Percentiles rank a stretch among this genome's conserved stretches.
Conservation (phyloP, 2,797 vertebrate genomes). For the Morelia viridis region DNA sequence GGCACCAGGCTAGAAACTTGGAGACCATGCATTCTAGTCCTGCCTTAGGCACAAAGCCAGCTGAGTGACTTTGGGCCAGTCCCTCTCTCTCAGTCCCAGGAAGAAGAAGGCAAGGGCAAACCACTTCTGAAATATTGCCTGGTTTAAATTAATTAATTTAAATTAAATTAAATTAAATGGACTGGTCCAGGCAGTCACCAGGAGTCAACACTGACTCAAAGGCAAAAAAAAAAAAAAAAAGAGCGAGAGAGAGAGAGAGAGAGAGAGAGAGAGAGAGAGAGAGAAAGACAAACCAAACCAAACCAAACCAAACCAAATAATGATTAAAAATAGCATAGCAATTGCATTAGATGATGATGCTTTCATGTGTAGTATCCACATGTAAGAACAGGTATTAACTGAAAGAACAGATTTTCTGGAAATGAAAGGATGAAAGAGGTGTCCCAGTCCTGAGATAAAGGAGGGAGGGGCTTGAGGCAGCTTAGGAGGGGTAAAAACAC, state of each 20-base stretch:
- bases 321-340: too few species aligned
- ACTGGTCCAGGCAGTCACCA: not conserved
- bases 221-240: not conserved
- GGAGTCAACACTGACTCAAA: not conserved
- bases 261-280: too few species aligned
- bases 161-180: not conserved
- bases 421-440: not conserved
- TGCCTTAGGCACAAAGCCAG: not conserved
- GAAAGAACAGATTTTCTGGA: not conserved
- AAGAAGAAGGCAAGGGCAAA: not conserved
- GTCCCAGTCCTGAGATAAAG: not conserved
- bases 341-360: not conserved
- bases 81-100: not conserved
- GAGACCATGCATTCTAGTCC: not conserved
- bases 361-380: not conserved
- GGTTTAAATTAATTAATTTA: too few species aligned
- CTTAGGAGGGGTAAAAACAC: not conserved
- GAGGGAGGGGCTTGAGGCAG: not conserved
- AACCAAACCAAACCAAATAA: not conserved
- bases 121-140: not conserved
- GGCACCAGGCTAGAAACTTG: not conserved
- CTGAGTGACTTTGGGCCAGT: not conserved
- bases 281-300: not conserved
- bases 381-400: not conserved
- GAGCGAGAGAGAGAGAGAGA: too few species aligned